phyloP scores from a whole-genome alignment of 2,797 vertebrate genomes.

The Premnoplex brunnescens region DNA sequence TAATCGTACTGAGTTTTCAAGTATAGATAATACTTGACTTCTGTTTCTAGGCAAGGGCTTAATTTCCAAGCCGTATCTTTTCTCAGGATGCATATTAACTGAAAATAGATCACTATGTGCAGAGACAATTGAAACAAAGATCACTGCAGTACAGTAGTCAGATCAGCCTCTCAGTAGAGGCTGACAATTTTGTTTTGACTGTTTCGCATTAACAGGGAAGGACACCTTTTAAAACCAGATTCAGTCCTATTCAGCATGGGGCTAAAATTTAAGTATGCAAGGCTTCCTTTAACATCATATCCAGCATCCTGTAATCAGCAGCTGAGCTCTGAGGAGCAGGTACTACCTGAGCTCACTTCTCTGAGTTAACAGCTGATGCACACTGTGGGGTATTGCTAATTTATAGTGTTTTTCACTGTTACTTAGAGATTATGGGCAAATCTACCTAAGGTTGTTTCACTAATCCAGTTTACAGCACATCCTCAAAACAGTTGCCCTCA shows the following conservation, averaged over 20 bases:
- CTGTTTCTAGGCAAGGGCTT: not conserved
- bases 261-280: not conserved
- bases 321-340: not conserved
- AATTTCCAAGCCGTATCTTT: not conserved
- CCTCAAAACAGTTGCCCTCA: not conserved
- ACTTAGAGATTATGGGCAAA: not conserved
- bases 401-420: not conserved
- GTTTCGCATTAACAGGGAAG: not conserved
- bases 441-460: not conserved
- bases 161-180: not conserved
- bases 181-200: not conserved
- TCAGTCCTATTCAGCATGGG: not conserved
- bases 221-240: not conserved
- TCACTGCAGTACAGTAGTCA: not conserved
- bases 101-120: not conserved
- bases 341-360: not conserved
- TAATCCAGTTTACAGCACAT: not conserved
- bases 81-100: not conserved
- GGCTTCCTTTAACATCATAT: not conserved
- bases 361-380: not conserved
- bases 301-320: not conserved
- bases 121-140: not conserved
- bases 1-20: not conserved
- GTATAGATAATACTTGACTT: not conserved
- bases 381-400: not conserved